phyloP scores from a whole-genome alignment of 2,888 invertebrate genomes.

The Leucania comma region DNA sequence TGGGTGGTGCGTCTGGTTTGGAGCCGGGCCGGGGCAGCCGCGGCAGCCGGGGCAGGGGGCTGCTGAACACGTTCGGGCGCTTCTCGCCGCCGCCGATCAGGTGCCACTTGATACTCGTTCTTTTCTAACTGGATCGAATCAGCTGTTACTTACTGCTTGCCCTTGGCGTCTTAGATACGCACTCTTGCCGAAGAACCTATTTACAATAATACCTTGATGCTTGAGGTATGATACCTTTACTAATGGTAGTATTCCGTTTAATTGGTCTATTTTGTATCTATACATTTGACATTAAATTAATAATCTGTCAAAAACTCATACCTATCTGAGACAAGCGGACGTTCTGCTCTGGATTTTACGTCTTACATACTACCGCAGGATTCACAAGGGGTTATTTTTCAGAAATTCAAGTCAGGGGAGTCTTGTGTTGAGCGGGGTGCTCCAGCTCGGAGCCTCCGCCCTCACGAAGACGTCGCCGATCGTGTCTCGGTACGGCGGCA shows the following conservation, averaged over 20 bases:
- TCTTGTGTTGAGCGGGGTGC: constrained; percentile 85
- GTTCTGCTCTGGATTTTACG: constrained; percentile 25
- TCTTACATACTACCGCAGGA: constrained; percentile 2
- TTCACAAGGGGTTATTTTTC: constrained; percentile 70
- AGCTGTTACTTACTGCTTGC: constrained; percentile 85
- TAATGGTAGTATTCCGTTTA: background rate
- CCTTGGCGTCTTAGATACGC: constrained; percentile 71
- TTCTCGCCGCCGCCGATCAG: constrained; percentile 86
- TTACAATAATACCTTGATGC: constrained; percentile 5
- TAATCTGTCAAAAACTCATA: background rate
- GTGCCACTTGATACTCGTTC: constrained; percentile 89
- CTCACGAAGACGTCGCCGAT: constrained; percentile 80
- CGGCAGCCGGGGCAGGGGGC: constrained; percentile 74
- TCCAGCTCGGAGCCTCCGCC: constrained; percentile 84
- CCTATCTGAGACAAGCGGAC: constrained; percentile 46
- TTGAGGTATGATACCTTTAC: background rate
- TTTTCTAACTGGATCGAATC: constrained; percentile 89
- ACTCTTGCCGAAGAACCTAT: constrained; percentile 31
- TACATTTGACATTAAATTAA: background rate
- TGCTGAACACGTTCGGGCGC: constrained; percentile 89
- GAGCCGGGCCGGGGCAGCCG: constrained; percentile 67
- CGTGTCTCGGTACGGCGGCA: constrained; percentile 80
- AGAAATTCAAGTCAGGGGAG: constrained; percentile 77
- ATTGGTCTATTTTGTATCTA: constrained; percentile 6
- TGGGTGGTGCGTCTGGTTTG: constrained; percentile 77